Evolutionary conservation across 2,797 vertebrate genomes (phyloP), one percentile per base, ranked within the genome.

Genomic region (Aldrovandia affinis): DNA sequence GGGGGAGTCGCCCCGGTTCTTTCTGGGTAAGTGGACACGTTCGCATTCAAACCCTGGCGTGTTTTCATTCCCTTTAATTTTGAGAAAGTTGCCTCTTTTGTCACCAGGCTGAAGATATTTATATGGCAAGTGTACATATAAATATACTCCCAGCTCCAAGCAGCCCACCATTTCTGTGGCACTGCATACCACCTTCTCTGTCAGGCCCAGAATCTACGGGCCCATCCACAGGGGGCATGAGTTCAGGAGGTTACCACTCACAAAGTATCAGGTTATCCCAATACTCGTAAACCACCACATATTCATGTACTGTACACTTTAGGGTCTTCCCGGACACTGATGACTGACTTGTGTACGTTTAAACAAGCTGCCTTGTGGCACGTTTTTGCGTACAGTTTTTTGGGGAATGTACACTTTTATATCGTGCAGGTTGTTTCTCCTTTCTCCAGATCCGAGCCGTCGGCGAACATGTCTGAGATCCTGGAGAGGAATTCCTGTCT

Each of bases 1-100:
- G 98, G 98, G 86, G 98, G 98, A 57, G 96, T 97, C 0, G 92
- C 96, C 36, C 96, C 97, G 0, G 92, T 94, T 82, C 94, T 96
- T 42, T 94, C 96, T 88, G 97, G 95, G 98, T 99, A 96, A 95
- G 94, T 36, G 42, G 42, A 57, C 55, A 15, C 55, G 15, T 57
- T 57, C 18, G 15, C 10, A 3, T 50, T 50, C 10, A 50, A 50
- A 50, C 47, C 47, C 3, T 50, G 54, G 54, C 54, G 14, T 3
- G 36, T 20, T 75, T 36, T 75, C 36, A 36, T 42, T 75, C 70
- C 42, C 10, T 65, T 25, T 63, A 10, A n/a, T 10, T 25, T 28
- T 63, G 10, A 28, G 2, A 57, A 57, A 28, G 12, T n/a, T 6
- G 28, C 25, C 6, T 63, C 2, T 70, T 36, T 36, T 70, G 65